phyloP scores from a whole-genome alignment of 2,797 vertebrate genomes.

The Aphelocoma californica region DNA sequence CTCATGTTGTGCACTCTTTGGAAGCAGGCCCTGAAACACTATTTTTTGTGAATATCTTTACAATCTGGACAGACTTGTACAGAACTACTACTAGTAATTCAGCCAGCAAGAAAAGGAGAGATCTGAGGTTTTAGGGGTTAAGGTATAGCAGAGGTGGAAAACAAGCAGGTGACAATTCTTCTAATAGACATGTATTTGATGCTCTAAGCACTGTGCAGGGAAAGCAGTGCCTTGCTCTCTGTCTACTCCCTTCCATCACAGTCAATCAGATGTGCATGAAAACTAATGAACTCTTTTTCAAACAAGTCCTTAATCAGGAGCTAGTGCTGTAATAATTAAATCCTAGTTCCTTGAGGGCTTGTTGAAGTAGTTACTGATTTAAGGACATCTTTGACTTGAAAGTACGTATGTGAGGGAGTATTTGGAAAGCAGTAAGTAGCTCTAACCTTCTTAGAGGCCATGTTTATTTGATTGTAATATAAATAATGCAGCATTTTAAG shows the following conservation, averaged over 20 bases:
- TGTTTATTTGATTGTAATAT: constrained; percentile 20
- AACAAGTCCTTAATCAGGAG: constrained; percentile 29
- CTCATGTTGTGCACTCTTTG: not conserved
- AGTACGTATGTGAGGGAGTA: not conserved
- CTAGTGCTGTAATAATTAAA: constrained; percentile 22
- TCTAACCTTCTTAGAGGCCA: constrained; percentile 8
- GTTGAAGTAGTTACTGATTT: constrained; percentile 36
- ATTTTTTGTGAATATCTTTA: not conserved
- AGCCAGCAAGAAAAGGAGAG: not conserved
- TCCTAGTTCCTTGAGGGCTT: not conserved
- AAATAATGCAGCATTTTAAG: constrained; percentile 26
- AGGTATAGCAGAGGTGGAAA: not conserved
- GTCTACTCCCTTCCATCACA: not conserved
- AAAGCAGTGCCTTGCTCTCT: not conserved
- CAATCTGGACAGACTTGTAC: not conserved
- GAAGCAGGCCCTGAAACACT: not conserved
- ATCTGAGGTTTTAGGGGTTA: not conserved
- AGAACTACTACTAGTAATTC: not conserved
- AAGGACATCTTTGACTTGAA: constrained; percentile 6
- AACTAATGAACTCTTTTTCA: not conserved
- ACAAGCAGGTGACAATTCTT: not conserved
- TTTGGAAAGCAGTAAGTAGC: constrained; percentile 14
- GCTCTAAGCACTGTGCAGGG: not conserved
- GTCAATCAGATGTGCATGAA: constrained; percentile 3
- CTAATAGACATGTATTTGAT: not conserved